Conservation (phyloP, 2,888 invertebrate species). For the Acronicta aceris region DNA sequence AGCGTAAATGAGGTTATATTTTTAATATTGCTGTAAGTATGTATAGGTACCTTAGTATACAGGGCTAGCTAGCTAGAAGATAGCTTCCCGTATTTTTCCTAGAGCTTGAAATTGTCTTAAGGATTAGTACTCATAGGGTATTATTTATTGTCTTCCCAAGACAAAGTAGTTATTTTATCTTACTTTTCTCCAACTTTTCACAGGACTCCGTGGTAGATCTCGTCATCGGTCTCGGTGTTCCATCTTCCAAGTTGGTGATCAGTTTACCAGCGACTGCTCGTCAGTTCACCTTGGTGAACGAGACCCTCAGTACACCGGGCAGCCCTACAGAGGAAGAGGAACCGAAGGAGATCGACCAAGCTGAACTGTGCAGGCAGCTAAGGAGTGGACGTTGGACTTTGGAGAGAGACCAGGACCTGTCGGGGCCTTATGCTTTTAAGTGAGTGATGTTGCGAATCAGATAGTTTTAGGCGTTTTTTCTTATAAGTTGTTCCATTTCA, state of each 20-base stretch:
- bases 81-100: too few species aligned
- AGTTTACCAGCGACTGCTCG: slow-evolving; percentile 92
- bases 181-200: neutral
- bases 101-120: too few species aligned
- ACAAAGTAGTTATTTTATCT: too few species aligned
- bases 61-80: too few species aligned
- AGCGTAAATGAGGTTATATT: too few species aligned
- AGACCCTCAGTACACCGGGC: slow-evolving; percentile 91
- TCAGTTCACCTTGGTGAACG: slow-evolving; percentile 91
- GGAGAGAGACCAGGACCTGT: slow-evolving; percentile 93
- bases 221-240: slow-evolving; percentile 92
- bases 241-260: slow-evolving; percentile 91
- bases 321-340: slow-evolving; percentile 90
- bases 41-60: too few species aligned
- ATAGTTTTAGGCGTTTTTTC: slow-evolving; percentile 25
- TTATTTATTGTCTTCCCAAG: too few species aligned
- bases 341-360: slow-evolving; percentile 88
- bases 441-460: slow-evolving; percentile 63
- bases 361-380: slow-evolving; percentile 90
- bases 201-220: slow-evolving; percentile 94
- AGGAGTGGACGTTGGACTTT: slow-evolving; percentile 91
- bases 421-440: slow-evolving; percentile 93
- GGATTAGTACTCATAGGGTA: too few species aligned
- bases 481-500: neutral
- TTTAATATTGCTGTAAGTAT: too few species aligned